phyloP scores from a whole-genome alignment of 2,888 invertebrate species.

The Melieria omissa region DNA sequence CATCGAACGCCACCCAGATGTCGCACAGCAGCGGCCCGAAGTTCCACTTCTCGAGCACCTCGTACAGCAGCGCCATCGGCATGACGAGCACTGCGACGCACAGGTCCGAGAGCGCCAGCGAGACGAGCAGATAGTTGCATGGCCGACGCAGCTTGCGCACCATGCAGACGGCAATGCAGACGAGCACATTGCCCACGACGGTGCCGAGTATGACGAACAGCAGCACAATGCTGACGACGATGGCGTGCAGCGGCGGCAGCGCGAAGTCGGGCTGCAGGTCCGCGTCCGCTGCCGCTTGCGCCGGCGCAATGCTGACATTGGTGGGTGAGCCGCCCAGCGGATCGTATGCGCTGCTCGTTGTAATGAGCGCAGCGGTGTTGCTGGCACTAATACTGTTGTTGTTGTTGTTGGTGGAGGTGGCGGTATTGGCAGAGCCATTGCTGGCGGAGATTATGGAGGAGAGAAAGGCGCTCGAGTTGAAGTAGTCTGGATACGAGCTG shows the following conservation, averaged over 20 bases:
- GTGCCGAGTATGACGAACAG: slow-evolving; percentile 82
- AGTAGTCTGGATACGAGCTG: background rate
- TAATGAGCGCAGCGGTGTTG: slow-evolving; percentile 24
- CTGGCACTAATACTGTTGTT: slow-evolving; percentile 31
- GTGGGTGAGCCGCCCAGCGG: slow-evolving; percentile 24
- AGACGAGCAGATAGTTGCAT: slow-evolving; percentile 92
- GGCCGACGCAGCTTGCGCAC: slow-evolving; percentile 90
- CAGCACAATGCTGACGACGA: slow-evolving; percentile 79
- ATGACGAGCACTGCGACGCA: slow-evolving; percentile 96
- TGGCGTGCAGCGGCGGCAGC: slow-evolving; percentile 68
- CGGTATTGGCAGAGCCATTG: slow-evolving; percentile 25
- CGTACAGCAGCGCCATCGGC: slow-evolving; percentile 96
- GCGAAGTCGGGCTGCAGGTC: slow-evolving; percentile 53
- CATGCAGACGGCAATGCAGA: slow-evolving; percentile 94
- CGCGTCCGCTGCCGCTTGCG: slow-evolving; percentile 42
- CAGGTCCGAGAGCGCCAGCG: slow-evolving; percentile 94
- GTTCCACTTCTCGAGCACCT: slow-evolving; percentile 92
- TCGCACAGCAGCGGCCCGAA: slow-evolving; percentile 91
- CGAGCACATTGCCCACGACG: slow-evolving; percentile 89
- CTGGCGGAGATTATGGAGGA: slow-evolving; percentile 3
- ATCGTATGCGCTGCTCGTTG: slow-evolving; percentile 31
- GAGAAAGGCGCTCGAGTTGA: slow-evolving; percentile 24
- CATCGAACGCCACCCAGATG: slow-evolving; percentile 97
- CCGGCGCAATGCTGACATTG: slow-evolving; percentile 15
- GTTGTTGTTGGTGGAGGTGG: slow-evolving; percentile 16